phyloP scores from a whole-genome alignment of 1,140 invertebrate species.

The Diploscapter pachys region DNA sequence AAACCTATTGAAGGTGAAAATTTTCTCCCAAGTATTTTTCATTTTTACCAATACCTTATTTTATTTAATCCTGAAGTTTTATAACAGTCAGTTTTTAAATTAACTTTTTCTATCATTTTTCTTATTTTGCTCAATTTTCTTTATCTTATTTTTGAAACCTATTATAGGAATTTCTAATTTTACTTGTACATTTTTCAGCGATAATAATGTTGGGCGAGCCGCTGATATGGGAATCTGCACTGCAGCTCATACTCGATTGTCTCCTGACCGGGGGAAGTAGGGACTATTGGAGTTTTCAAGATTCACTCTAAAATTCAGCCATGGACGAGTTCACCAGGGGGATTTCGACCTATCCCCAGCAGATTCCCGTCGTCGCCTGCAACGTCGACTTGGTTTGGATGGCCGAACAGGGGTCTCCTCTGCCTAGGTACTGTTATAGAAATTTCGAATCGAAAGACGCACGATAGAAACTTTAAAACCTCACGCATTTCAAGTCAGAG shows the following conservation, averaged over 20 bases:
- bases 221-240: slow-evolving; percentile 66
- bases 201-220: slow-evolving; percentile 70
- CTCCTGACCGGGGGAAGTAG: slow-evolving; percentile 67
- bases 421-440: neutral
- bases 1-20: slow-evolving; percentile 30
- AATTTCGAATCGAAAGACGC: neutral
- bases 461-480: too few relatives aligned
- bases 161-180: too few relatives aligned
- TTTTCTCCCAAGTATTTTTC: slow-evolving; percentile 5
- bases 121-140: too few relatives aligned
- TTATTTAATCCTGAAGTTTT: neutral
- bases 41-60: neutral
- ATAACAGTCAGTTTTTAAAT: too few relatives aligned
- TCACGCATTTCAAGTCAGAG: neutral
- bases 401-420: slow-evolving; percentile 61
- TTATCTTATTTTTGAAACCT: too few relatives aligned
- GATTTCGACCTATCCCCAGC: slow-evolving; percentile 39
- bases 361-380: slow-evolving; percentile 70
- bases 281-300: neutral
- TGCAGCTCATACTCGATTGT: slow-evolving; percentile 71
- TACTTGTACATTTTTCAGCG: slow-evolving; percentile 62
- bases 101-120: too few relatives aligned
- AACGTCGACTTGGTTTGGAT: slow-evolving; percentile 73
- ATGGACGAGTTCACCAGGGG: slow-evolving; percentile 9
- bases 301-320: neutral